phyloP scores from a whole-genome alignment of 2,113 vertebrate genomes.

The Xiphophorus maculatus region DNA sequence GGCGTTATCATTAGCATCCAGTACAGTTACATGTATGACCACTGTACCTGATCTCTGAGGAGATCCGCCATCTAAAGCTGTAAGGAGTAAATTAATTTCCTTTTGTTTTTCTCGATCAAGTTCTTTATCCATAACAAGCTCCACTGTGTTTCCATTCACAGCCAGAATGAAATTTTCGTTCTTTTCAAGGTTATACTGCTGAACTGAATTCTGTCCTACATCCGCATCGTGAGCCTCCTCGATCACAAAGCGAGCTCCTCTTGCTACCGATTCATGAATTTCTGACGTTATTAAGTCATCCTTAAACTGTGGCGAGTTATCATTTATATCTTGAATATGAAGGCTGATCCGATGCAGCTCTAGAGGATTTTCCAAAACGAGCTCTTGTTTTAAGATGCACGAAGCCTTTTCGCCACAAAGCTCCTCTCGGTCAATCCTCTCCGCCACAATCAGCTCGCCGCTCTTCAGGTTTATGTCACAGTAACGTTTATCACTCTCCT shows the following conservation, averaged over 20 bases:
- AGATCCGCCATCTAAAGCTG: constrained; percentile 72
- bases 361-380: constrained; percentile 72
- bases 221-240: constrained; percentile 77
- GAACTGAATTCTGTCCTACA: constrained; percentile 71
- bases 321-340: constrained; percentile 63
- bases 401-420: constrained; percentile 64
- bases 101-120: constrained; percentile 63
- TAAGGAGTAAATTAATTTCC: constrained; percentile 2
- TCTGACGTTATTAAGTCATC: neutral
- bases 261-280: constrained; percentile 30
- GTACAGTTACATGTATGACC: constrained; percentile 62
- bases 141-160: constrained; percentile 42
- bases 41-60: constrained; percentile 70
- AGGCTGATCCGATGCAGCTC: constrained; percentile 59
- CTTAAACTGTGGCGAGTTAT: constrained; percentile 63
- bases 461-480: constrained; percentile 68
- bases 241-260: constrained; percentile 69
- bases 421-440: constrained; percentile 75
- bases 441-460: constrained; percentile 65
- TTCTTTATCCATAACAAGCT: constrained; percentile 30
- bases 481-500: constrained; percentile 65
- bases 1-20: constrained; percentile 78
- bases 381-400: constrained; percentile 73
- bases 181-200: constrained; percentile 63
- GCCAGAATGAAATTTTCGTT: constrained; percentile 72